A percentile compares a stretch with the other conserved stretches of the same genome.
These are phyloP conservation scores for Notoglanidium macrostoma DNA, from an alignment of 2,797 vertebrate genomes.

Conservation along the genomic window DNA sequence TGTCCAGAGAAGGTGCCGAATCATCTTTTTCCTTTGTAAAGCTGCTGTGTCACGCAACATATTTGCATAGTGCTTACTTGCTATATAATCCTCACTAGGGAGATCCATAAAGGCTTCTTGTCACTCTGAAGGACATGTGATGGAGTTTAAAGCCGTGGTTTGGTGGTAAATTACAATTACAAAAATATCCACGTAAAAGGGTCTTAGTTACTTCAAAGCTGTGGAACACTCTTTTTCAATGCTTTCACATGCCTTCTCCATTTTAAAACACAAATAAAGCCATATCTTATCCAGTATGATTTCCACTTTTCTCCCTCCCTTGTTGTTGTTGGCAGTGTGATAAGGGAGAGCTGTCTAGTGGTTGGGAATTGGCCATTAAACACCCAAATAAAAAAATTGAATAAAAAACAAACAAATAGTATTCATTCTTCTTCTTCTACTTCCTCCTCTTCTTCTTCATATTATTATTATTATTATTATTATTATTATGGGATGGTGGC, in stretches of 20 bases:
- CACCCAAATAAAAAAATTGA: too few species aligned
- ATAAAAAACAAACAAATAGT: not conserved
- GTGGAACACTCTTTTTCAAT: not conserved
- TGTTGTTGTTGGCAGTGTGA: too few species aligned
- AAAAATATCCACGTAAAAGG: not conserved
- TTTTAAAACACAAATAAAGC: not conserved
- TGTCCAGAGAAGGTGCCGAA: conserved; percentile 11
- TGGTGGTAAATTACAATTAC: not conserved
- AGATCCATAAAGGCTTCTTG: conserved; percentile 9
- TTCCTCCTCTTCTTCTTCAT: not conserved
- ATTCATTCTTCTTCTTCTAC: not conserved
- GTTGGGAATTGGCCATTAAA: too few species aligned
- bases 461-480: not conserved
- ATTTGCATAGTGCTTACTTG: conserved; percentile 45
- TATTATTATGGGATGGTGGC: not conserved
- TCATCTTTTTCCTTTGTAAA: not conserved
- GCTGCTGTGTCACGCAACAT: conserved; percentile 8
- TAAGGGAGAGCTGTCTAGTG: too few species aligned
- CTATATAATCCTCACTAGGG: conserved; percentile 11
- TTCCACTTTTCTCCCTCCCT: not conserved
- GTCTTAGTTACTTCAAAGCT: not conserved
- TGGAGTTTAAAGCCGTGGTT: not conserved
- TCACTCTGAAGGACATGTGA: conserved; percentile 6
- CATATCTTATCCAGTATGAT: not conserved
- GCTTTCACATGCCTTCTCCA: not conserved